Conservation (phyloP, 2,888 invertebrate species). For the Rotaria socialis region DNA sequence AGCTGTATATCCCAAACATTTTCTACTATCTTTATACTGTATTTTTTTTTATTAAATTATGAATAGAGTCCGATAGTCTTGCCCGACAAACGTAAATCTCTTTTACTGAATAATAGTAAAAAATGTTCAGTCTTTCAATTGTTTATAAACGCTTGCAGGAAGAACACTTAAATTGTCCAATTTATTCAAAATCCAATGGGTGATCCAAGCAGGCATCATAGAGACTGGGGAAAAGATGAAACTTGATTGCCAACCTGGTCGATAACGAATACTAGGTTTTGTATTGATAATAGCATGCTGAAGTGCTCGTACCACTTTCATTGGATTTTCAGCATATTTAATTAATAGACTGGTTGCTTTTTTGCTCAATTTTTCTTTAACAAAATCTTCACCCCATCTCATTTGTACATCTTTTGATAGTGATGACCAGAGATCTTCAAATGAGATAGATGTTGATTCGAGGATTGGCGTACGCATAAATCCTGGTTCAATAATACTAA, state of each 20-base stretch:
- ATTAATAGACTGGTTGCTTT: neutral
- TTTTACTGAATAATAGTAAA: too few relatives aligned
- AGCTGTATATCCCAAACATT: too few relatives aligned
- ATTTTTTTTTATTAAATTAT: too few relatives aligned
- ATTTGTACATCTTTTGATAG: neutral
- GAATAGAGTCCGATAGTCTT: too few relatives aligned
- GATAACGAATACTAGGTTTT: neutral
- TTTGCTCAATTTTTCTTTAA: neutral
- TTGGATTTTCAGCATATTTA: neutral
- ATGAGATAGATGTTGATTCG: neutral
- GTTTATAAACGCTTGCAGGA: too few relatives aligned
- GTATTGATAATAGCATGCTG: neutral
- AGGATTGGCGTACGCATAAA: neutral
- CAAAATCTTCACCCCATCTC: constrained; percentile 2
- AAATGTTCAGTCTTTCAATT: too few relatives aligned
- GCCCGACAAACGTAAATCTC: too few relatives aligned
- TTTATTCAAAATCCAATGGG: neutral
- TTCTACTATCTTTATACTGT: too few relatives aligned
- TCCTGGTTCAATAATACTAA: constrained; percentile 17
- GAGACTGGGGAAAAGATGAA: neutral
- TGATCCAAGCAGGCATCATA: neutral
- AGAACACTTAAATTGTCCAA: too few relatives aligned
- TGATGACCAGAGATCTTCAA: accelerated
- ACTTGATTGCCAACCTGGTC: constrained; percentile 6
- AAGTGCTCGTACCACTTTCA: neutral